Evolutionary conservation across 2,113 vertebrate genomes (phyloP).

Genomic region (Oreochromis spilurus): DNA sequence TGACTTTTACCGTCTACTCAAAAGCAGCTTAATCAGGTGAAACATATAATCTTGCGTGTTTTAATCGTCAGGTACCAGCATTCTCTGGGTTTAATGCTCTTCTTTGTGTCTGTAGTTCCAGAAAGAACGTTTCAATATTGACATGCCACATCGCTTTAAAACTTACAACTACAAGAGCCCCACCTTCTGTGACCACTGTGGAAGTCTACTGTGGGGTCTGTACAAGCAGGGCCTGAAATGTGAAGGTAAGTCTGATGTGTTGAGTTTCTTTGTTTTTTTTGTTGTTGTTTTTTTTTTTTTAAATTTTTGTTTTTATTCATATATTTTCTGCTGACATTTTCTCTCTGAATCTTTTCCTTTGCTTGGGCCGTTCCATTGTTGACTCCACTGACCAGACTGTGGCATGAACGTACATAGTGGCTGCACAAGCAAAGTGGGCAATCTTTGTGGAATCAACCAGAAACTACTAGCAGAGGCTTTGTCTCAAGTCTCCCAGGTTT

Average conservation of each 20-base stretch:
- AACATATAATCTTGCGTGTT: background rate
- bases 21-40: background rate
- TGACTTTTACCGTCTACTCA: background rate
- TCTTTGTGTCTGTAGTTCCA: constrained; percentile 80
- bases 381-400: constrained; percentile 76
- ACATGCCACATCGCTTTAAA: constrained; percentile 96
- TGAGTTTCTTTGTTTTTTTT: background rate
- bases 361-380: background rate
- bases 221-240: constrained; percentile 94
- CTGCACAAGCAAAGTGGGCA: constrained; percentile 92
- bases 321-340: background rate
- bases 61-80: background rate
- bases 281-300: background rate
- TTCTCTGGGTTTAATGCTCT: background rate
- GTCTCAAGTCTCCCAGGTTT: constrained; percentile 85
- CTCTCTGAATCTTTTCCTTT: background rate
- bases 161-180: constrained; percentile 95
- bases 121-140: constrained; percentile 98
- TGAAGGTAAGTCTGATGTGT: constrained; percentile 76
- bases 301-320: background rate
- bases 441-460: constrained; percentile 98
- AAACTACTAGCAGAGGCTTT: constrained; percentile 94
- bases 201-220: constrained; percentile 95
- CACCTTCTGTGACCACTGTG: constrained; percentile 98
- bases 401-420: constrained; percentile 92